These are phyloP conservation scores for Lissocephala sabroskyi DNA, from an alignment of 2,888 invertebrate genomes.

Conservation along the genomic window DNA sequence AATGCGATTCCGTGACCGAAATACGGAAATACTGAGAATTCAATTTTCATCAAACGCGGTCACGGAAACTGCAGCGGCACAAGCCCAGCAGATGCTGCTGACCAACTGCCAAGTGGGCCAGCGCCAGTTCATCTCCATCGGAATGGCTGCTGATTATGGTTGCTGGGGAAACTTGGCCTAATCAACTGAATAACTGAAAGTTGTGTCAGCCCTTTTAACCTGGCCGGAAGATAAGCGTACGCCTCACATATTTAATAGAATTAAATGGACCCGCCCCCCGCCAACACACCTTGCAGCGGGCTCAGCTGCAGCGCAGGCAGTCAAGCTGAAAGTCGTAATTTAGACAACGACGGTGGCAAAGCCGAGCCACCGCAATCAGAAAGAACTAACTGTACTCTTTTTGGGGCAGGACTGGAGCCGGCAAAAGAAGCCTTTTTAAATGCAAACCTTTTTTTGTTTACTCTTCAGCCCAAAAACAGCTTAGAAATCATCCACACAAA, in stretches of 20 bases:
- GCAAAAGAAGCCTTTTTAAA: no score
- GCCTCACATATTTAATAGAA: conserved; percentile 6
- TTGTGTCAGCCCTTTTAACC: not conserved
- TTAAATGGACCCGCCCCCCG: conserved; percentile 4
- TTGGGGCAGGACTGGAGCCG: no score
- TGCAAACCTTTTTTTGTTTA: no score
- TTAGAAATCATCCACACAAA: no score
- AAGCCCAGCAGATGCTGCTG: not conserved
- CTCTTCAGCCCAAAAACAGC: no score
- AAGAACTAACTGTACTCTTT: no score
- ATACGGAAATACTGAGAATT: conserved; percentile 37
- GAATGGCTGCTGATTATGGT: no score
- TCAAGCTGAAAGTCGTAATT: conserved; percentile 15
- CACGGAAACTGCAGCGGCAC: not conserved
- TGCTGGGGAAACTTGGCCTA: no score
- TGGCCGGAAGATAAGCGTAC: not conserved
- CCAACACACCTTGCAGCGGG: not conserved
- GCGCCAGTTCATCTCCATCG: no score
- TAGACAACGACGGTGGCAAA: not conserved
- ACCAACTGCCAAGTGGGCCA: not conserved
- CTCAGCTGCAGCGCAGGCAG: conserved; percentile 4
- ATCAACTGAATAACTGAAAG: no score
- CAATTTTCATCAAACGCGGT: conserved; percentile 20
- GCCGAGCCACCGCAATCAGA: no score
- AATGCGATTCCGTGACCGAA: conserved; percentile 37